Conservation (phyloP, 30 jellyfish, hydroid and myxozoan species). For the Chrysaora quinquecirrha region DNA sequence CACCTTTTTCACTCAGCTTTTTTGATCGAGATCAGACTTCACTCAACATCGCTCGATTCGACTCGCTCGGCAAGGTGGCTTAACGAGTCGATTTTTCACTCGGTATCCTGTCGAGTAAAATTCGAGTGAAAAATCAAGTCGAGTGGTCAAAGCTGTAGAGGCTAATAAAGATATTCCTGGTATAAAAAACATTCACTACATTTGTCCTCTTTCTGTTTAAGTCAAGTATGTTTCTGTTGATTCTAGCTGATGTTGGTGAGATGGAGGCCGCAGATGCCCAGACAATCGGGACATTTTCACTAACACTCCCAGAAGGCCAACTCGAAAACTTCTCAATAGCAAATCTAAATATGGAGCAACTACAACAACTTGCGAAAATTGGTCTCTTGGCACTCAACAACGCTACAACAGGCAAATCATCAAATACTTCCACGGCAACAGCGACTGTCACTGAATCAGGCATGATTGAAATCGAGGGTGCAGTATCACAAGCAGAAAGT, state of each 20-base stretch:
- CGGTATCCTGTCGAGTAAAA: too few species aligned
- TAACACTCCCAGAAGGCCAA: slow-evolving; percentile 90
- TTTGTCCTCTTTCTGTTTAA: too few species aligned
- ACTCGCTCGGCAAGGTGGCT: too few species aligned
- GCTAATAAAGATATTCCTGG: too few species aligned
- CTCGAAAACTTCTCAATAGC: slow-evolving; percentile 88
- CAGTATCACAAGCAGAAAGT: slow-evolving; percentile 70
- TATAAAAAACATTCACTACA: too few species aligned
- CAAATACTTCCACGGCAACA: slow-evolving; percentile 61
- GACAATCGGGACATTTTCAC: slow-evolving; percentile 74
- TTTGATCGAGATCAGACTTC: too few species aligned
- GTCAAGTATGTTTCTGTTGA: background rate
- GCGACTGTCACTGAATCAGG: slow-evolving; percentile 74
- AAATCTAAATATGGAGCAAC: slow-evolving; percentile 90
- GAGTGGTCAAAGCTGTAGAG: too few species aligned
- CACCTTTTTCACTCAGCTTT: too few species aligned
- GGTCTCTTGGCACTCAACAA: slow-evolving; percentile 91
- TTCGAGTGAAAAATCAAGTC: too few species aligned
- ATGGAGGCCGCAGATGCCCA: slow-evolving; percentile 66
- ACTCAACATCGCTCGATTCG: too few species aligned
- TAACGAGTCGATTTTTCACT: too few species aligned
- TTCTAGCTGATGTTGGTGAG: slow-evolving; percentile 23
- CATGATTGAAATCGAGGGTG: slow-evolving; percentile 61
- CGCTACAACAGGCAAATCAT: slow-evolving; percentile 77
- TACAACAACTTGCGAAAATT: slow-evolving; percentile 93